phyloP scores from a whole-genome alignment of 1,140 invertebrate species.

The Scaptomyza hsui region DNA sequence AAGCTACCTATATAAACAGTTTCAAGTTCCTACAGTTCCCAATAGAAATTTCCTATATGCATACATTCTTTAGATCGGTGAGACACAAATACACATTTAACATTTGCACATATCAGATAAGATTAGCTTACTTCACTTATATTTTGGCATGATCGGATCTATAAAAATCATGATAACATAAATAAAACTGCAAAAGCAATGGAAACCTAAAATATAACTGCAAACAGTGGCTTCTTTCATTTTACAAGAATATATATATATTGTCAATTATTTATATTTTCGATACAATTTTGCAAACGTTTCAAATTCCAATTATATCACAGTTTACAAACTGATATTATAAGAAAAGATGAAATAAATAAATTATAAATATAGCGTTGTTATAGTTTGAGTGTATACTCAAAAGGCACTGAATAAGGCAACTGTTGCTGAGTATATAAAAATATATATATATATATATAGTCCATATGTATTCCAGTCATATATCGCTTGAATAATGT shows the following conservation, averaged over 20 bases:
- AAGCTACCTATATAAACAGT: no score
- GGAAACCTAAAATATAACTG: constrained; percentile 15
- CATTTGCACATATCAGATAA: not conserved
- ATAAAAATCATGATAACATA: constrained; percentile 1
- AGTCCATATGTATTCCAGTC: constrained; percentile 9
- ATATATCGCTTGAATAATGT: not conserved
- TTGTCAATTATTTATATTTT: constrained; percentile 12
- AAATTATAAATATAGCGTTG: constrained; percentile 6
- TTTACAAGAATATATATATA: not conserved
- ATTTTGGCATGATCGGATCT: not conserved
- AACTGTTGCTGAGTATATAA: constrained; percentile 2
- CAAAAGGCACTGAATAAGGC: constrained; percentile 1
- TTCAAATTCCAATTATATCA: constrained; percentile 35
- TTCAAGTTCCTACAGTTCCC: no score
- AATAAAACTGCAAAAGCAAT: constrained; percentile 1
- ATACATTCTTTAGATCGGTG: no score
- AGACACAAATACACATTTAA: no score
- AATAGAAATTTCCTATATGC: no score
- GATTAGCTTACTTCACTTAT: not conserved
- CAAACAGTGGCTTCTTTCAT: not conserved
- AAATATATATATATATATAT: not conserved
- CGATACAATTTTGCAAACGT: constrained; percentile 19
- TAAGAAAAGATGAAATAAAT: constrained; percentile 12
- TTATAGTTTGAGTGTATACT: not conserved
- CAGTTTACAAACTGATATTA: constrained; percentile 40